A percentile compares a stretch with the other conserved stretches of the same genome.
Evolutionary conservation across 2,888 invertebrate genomes (phyloP).

Genomic region (Aspidiotus destructor): DNA sequence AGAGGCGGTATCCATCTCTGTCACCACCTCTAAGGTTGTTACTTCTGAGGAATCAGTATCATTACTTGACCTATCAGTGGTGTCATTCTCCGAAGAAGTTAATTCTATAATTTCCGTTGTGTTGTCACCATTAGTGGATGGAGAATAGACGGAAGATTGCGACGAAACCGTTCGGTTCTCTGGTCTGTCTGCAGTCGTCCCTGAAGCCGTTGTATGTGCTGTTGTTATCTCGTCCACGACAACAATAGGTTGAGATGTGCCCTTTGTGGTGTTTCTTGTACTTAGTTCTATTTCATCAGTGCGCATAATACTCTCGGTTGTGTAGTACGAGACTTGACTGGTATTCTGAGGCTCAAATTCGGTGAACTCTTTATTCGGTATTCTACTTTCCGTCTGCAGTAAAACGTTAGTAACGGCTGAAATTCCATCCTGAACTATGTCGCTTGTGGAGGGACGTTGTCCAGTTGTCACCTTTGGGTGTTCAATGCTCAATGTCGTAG

Average conservation of each 20-base stretch:
- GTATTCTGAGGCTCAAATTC: not conserved
- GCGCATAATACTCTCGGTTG: not conserved
- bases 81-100: not conserved
- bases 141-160: not conserved
- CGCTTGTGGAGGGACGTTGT: not conserved
- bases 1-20: not conserved
- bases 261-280: not conserved
- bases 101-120: not conserved
- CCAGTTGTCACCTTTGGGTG: constrained; percentile 16
- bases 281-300: not conserved
- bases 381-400: constrained; percentile 29
- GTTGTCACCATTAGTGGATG: not conserved
- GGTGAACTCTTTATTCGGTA: constrained; percentile 10
- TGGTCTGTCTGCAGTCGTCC: not conserved
- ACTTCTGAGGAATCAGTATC: not conserved
- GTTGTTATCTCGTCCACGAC: not conserved
- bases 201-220: not conserved
- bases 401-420: constrained; percentile 38
- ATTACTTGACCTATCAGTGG: not conserved
- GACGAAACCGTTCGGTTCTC: not conserved
- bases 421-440: constrained; percentile 37
- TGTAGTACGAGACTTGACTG: not conserved
- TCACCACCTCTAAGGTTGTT: constrained; percentile 9
- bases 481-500: not conserved
- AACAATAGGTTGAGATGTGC: not conserved